These are phyloP conservation scores for Crossaster papposus DNA, from an alignment of 53 echinoderm and acorn worm genomes.

Conservation along the genomic window DNA sequence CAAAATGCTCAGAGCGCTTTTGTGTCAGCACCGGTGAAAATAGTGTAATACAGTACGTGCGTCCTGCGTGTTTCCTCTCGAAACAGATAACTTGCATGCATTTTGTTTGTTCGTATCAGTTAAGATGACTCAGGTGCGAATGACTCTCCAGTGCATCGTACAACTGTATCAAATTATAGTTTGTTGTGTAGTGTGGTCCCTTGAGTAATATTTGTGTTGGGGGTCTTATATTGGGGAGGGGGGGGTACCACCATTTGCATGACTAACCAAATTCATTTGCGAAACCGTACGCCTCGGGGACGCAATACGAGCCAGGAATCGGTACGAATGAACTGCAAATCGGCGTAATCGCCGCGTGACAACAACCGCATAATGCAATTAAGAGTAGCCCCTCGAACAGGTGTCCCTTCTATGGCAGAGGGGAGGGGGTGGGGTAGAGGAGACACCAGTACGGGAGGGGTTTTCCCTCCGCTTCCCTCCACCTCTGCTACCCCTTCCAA, in stretches of 20 bases:
- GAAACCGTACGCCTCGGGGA: constrained; percentile 19
- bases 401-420: constrained; percentile 22
- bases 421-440: too few relatives aligned
- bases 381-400: constrained; percentile 48
- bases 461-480: not conserved
- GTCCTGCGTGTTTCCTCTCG: not conserved
- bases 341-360: constrained; percentile 34
- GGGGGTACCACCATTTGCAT: constrained; percentile 13
- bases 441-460: constrained; percentile 31
- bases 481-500: not conserved
- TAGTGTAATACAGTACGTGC: not conserved
- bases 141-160: not conserved
- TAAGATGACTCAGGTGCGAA: not conserved
- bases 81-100: not conserved
- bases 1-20: not conserved
- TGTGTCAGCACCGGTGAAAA: not conserved
- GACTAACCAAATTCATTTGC: constrained; percentile 46
- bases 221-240: too few relatives aligned
- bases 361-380: constrained; percentile 53
- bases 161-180: not conserved
- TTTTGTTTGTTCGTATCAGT: not conserved
- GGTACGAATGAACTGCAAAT: constrained; percentile 58
- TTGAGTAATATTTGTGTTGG: not conserved
- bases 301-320: constrained; percentile 19
- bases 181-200: not conserved